Evolutionary conservation across 1,140 invertebrate species (phyloP), one percentile per base, ranked within the genome.

Genomic region (Temnothorax nylanderi): DNA sequence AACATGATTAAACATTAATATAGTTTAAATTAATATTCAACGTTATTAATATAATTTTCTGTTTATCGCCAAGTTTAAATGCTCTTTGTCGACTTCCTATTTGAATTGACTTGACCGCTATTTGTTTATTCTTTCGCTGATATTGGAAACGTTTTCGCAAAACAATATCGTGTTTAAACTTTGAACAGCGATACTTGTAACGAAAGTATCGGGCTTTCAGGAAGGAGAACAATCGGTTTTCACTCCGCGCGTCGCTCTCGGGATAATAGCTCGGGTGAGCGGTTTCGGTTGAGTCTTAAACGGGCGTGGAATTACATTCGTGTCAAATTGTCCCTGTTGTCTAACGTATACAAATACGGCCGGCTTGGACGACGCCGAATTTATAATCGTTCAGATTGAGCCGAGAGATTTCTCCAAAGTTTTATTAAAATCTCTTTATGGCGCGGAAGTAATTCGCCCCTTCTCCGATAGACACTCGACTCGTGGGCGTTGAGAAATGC

Each of bases 381-480:
- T 82, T 82, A 82, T 18, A 26, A n/a, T 13, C 37, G 6, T 56
- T 58, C 5, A 32, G 44, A 65, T n/a, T 3, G 13, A 32, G 34
- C 16, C n/a, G n/a, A 8, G 37, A 82, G 67, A 74, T 82, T 82
- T 76, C 69, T 71, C 64, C 44, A 5, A 21, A 47, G 16, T 74
- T 74, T 74, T 58, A 82, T 82, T 44, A 60, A 74, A 60, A 74
- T 47, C 41, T 69, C 49, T 67, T 69, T 74, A 82, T 41, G 26
- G 21, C 49, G 26, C 41, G 67, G 67, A 82, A 82, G 18, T 71
- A n/a, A 81, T 56, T 41, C 3, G 34, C 18, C 10, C 41, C 6
- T 74, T 10, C 8, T 72, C 26, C 51, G 32, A 82, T 60, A 56
- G 67, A 37, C 11, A 74, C 26, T 72, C 18, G n/a, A 26, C 7